Conservation (phyloP, 2,113 vertebrate genomes). For the Recurvirostra avosetta region DNA sequence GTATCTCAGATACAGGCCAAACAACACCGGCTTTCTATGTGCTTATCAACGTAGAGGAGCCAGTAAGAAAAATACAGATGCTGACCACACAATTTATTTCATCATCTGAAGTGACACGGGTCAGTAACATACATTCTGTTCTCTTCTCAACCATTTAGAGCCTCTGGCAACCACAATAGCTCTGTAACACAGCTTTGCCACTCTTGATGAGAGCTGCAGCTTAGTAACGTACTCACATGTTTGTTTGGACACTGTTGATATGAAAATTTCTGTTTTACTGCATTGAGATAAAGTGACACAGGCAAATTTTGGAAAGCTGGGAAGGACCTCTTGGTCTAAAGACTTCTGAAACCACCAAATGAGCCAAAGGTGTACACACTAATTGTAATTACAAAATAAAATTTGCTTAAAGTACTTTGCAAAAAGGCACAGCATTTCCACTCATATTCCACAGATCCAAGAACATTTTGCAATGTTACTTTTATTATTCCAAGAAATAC, state of each 20-base stretch:
- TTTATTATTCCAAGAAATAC: neutral
- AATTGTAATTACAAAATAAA: neutral
- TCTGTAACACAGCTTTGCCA: neutral
- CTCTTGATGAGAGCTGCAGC: neutral
- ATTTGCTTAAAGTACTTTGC: neutral
- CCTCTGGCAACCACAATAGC: neutral
- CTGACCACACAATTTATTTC: neutral
- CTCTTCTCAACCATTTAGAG: neutral
- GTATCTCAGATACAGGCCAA: neutral
- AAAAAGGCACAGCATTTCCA: neutral
- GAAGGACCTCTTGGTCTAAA: neutral
- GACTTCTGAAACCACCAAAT: neutral
- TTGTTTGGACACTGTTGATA: neutral
- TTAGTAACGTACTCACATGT: accelerated
- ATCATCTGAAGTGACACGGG: neutral
- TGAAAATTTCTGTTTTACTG: neutral
- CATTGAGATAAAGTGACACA: neutral
- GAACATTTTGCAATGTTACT: neutral
- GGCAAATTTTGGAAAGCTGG: neutral
- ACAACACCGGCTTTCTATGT: neutral
- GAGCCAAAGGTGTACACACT: accelerated
- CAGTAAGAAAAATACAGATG: neutral
- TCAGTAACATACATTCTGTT: neutral
- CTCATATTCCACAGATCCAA: neutral
- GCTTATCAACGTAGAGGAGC: neutral